phyloP scores from a whole-genome alignment of 1,140 invertebrate genomes.

The Formica selysi region DNA sequence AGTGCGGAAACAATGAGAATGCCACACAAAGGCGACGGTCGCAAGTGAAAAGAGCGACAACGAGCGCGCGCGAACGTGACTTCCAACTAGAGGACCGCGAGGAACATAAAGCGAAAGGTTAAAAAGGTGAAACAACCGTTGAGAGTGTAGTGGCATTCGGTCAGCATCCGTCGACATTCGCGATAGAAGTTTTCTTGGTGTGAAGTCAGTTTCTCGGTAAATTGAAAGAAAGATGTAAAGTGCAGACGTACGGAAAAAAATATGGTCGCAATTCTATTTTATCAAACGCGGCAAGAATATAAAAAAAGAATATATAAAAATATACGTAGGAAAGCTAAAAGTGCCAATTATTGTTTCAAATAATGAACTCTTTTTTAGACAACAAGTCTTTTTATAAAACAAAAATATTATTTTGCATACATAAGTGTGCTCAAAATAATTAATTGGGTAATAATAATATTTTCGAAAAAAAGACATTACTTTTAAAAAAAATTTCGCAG shows the following conservation, averaged over 20 bases:
- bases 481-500: neutral
- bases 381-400: neutral
- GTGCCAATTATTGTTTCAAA: neutral
- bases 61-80: slow-evolving; percentile 37
- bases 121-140: slow-evolving; percentile 49
- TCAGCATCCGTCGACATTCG: neutral
- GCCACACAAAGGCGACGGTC: slow-evolving; percentile 26
- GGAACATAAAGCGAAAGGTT: slow-evolving; percentile 38
- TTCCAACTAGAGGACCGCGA: slow-evolving; percentile 21
- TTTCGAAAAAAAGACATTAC: neutral
- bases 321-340: neutral
- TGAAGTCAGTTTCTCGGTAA: neutral
- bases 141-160: neutral
- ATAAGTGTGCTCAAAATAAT: neutral
- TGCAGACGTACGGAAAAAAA: neutral
- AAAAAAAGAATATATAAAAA: neutral
- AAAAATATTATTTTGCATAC: neutral
- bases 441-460: neutral
- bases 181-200: neutral
- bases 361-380: neutral
- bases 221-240: neutral
- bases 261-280: neutral
- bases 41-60: slow-evolving; percentile 31
- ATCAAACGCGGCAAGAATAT: neutral
- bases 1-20: slow-evolving; percentile 44